These are phyloP conservation scores for Sminthurinus signatus DNA, from an alignment of 1,140 invertebrate genomes.

Conservation along the genomic window DNA sequence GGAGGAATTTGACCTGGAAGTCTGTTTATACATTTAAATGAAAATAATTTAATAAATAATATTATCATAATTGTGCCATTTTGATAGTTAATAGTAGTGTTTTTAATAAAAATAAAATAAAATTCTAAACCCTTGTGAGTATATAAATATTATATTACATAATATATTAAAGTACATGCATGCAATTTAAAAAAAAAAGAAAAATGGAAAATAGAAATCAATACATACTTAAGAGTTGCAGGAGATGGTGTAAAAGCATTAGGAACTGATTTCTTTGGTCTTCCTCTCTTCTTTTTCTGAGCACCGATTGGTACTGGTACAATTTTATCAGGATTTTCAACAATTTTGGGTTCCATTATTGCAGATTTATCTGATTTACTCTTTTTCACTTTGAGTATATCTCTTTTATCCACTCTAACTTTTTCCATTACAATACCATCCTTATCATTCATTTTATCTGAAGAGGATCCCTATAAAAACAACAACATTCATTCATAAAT, in stretches of 20 bases:
- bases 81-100: no score
- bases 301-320: slow-evolving; percentile 14
- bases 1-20: slow-evolving; percentile 24
- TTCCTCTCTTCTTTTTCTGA: slow-evolving; percentile 31
- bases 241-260: neutral
- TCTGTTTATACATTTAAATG: no score
- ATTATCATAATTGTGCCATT: no score
- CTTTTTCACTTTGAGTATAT: slow-evolving; percentile 13
- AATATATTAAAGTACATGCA: no score
- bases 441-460: neutral
- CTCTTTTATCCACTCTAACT: slow-evolving; percentile 28
- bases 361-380: slow-evolving; percentile 3
- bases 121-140: no score
- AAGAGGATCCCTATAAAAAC: neutral
- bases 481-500: no score
- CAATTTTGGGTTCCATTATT: neutral
- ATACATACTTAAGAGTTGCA: neutral
- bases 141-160: no score
- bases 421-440: slow-evolving; percentile 23
- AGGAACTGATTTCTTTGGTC: slow-evolving; percentile 24
- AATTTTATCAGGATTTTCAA: neutral
- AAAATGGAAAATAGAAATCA: no score
- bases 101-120: no score
- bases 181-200: no score
- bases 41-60: no score